Percentiles rank a stretch among this genome's conserved stretches.
Conservation (phyloP, 2,113 vertebrate genomes). For the Synchiropus splendidus region DNA sequence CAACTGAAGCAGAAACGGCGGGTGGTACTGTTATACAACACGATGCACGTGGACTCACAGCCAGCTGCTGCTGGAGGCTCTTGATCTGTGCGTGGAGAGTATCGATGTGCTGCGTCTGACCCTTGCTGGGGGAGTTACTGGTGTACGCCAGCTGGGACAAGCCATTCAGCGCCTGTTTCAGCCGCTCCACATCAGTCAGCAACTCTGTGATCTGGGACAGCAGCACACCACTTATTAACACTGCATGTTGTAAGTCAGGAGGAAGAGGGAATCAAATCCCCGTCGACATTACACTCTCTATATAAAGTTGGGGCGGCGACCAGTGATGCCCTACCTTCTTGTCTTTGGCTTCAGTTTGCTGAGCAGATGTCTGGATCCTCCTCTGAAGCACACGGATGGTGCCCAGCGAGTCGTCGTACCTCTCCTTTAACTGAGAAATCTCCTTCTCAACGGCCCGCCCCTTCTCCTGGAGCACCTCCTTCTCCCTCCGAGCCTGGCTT, state of each 20-base stretch:
- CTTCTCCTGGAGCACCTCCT: constrained; percentile 68
- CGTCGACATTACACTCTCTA: no score
- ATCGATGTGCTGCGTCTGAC: constrained; percentile 79
- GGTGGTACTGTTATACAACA: background rate
- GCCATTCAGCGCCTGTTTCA: constrained; percentile 87
- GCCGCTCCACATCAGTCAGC: constrained; percentile 82
- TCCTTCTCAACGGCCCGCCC: constrained; percentile 78
- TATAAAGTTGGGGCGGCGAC: no score
- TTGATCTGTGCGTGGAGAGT: constrained; percentile 81
- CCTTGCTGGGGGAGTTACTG: constrained; percentile 75
- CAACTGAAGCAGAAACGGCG: constrained; percentile 1
- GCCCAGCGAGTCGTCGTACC: constrained; percentile 77
- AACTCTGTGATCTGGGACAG: constrained; percentile 83
- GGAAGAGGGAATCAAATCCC: background rate
- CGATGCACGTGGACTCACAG: constrained; percentile 71
- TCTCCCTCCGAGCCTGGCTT: constrained; percentile 61
- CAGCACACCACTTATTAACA: background rate
- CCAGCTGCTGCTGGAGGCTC: constrained; percentile 87
- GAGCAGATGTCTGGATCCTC: constrained; percentile 82
- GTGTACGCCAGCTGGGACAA: constrained; percentile 84
- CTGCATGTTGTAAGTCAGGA: background rate
- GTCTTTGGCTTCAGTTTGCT: constrained; percentile 90
- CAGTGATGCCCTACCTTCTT: constrained; percentile 94
- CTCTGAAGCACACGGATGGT: constrained; percentile 83
- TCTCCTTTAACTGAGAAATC: constrained; percentile 80